Evolutionary conservation across 35 echinoderm and acorn worm species (phyloP).

Genomic region (Ophiothrix spiculata): DNA sequence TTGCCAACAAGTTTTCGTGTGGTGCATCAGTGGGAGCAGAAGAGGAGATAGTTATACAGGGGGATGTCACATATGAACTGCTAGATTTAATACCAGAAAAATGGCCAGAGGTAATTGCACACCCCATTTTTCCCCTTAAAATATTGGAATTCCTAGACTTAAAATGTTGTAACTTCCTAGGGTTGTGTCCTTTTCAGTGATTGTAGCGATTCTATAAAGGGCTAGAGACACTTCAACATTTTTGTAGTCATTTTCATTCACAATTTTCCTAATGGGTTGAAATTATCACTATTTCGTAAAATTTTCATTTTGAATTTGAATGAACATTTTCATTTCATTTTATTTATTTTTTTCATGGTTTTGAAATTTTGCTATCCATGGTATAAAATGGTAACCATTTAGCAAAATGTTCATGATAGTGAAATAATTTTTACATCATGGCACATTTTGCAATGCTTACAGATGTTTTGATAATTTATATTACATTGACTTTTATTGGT

Average conservation of each 20-base stretch:
- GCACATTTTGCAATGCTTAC: too few relatives aligned
- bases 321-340: too few relatives aligned
- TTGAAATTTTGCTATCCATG: too few relatives aligned
- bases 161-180: too few relatives aligned
- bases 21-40: slow-evolving; percentile 88
- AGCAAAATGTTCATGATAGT: too few relatives aligned
- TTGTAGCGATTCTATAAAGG: background rate
- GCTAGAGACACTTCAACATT: background rate
- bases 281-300: background rate
- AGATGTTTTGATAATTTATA: background rate
- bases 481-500: background rate
- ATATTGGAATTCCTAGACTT: too few relatives aligned
- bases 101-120: slow-evolving; percentile 42
- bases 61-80: slow-evolving; percentile 82
- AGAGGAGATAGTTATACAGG: slow-evolving; percentile 96
- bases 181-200: background rate
- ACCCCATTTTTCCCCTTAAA: too few relatives aligned
- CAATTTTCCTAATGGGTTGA: background rate
- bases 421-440: too few relatives aligned
- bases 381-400: too few relatives aligned
- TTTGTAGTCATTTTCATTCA: background rate
- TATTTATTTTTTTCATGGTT: too few relatives aligned
- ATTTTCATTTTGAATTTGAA: too few relatives aligned
- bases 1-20: slow-evolving; percentile 85
- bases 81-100: slow-evolving; percentile 61